These are phyloP conservation scores for Alloscopus bannaensis DNA, from an alignment of 2,888 invertebrate species.

Conservation along the genomic window DNA sequence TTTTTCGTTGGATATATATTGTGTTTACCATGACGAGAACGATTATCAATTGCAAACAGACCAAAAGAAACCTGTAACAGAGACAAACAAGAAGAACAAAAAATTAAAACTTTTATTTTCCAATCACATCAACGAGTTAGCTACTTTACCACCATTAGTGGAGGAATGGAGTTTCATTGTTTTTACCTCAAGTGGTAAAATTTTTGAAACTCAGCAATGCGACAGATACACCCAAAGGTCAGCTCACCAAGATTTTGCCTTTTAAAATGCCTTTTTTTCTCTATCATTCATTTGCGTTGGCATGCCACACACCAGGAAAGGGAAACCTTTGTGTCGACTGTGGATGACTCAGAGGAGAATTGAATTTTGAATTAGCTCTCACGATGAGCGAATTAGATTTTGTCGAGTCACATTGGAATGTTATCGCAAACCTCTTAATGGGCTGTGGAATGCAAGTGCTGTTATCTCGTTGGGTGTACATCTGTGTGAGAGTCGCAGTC, in stretches of 20 bases:
- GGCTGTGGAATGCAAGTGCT: slow-evolving; percentile 8
- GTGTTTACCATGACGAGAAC: slow-evolving; percentile 73
- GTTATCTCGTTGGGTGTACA: not conserved
- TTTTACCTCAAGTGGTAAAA: not conserved
- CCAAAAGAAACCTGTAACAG: slow-evolving; percentile 73
- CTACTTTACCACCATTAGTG: not conserved
- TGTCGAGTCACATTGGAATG: slow-evolving; percentile 15
- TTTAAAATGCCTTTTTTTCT: too few species aligned
- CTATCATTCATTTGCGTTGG: too few species aligned
- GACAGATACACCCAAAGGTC: not conserved
- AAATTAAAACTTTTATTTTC: slow-evolving; percentile 4
- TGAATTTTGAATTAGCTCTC: too few species aligned
- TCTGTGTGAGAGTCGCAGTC: not conserved
- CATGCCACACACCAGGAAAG: too few species aligned
- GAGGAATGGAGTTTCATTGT: not conserved
- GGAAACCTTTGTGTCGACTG: too few species aligned
- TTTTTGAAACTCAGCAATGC: too few species aligned
- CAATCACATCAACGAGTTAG: not conserved
- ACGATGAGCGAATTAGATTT: too few species aligned
- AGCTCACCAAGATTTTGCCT: too few species aligned
- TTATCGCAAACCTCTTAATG: slow-evolving; percentile 14
- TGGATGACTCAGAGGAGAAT: too few species aligned
- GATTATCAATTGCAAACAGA: slow-evolving; percentile 74
- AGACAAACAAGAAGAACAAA: slow-evolving; percentile 52
- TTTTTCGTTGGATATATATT: slow-evolving; percentile 47